These are phyloP conservation scores for Myathropa florea DNA, from an alignment of 2,888 invertebrate species.

Conservation along the genomic window DNA sequence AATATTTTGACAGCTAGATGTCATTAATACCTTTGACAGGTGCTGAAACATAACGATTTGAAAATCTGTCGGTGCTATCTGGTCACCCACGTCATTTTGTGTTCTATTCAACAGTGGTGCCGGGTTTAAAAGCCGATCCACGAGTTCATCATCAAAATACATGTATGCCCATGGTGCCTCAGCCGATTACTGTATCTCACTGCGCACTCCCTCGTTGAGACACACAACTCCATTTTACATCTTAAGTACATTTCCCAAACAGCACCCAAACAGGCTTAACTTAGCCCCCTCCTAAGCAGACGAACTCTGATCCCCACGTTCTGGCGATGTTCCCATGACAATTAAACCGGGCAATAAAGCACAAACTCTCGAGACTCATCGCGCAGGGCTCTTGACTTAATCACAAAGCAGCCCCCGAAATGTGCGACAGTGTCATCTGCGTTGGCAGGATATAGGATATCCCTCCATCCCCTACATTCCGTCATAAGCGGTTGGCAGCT, in stretches of 20 bases:
- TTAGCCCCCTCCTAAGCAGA: background rate
- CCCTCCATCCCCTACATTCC: background rate
- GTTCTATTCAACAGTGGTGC: no score
- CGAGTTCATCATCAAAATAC: no score
- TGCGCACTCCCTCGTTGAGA: background rate
- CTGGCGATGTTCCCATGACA: background rate
- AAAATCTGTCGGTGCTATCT: no score
- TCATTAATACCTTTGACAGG: no score
- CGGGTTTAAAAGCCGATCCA: no score
- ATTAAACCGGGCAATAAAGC: background rate
- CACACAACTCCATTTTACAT: background rate
- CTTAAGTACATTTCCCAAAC: background rate
- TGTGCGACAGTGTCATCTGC: background rate
- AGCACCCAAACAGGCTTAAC: background rate
- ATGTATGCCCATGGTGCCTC: no score
- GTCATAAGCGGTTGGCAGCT: conserved; percentile 44
- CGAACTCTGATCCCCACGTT: background rate
- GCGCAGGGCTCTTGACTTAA: background rate
- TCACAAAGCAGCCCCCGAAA: background rate
- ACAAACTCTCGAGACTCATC: background rate
- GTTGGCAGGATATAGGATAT: background rate
- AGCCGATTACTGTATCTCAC: no score
- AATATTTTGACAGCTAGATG: no score
- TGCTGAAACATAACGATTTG: no score
- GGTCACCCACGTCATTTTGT: no score